Conservation (phyloP, 2,113 vertebrate genomes). For the Sclerurus mexicanus region DNA sequence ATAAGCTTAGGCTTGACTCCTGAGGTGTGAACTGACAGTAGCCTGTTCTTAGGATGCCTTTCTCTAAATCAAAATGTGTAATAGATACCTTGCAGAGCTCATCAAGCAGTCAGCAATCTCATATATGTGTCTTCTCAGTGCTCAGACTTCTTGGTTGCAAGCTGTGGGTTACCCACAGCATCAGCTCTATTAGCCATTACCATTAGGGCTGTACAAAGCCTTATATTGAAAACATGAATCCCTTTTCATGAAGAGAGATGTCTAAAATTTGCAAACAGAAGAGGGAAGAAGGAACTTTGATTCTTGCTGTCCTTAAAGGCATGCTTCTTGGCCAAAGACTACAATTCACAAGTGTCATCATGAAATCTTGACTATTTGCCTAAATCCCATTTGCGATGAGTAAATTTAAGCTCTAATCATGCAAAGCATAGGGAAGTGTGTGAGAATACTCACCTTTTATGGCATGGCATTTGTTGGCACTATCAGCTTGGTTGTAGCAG, state of each 20-base stretch:
- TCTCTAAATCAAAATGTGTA: not conserved
- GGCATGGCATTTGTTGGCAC: conserved; percentile 29
- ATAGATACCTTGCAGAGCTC: not conserved
- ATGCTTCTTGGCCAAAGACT: not conserved
- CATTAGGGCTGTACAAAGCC: not conserved
- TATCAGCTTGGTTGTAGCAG: not conserved
- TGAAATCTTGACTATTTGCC: conserved; percentile 19
- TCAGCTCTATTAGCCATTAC: not conserved
- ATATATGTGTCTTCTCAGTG: accelerated
- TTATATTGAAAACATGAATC: not conserved
- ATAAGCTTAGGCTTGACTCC: not conserved
- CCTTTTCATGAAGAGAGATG: not conserved
- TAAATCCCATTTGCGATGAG: not conserved
- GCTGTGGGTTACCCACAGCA: not conserved
- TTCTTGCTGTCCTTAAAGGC: not conserved
- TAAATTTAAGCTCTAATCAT: conserved; percentile 22
- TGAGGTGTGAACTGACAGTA: not conserved
- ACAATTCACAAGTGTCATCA: not conserved
- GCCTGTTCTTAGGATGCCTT: not conserved
- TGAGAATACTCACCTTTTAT: conserved; percentile 40
- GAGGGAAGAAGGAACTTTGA: not conserved
- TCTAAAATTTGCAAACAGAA: not conserved
- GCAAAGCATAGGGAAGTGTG: conserved; percentile 26
- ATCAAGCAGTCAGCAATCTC: not conserved
- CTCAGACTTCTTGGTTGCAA: not conserved